Conservation (phyloP, 2,113 vertebrate genomes). For the Aldabrachelys gigantea region DNA sequence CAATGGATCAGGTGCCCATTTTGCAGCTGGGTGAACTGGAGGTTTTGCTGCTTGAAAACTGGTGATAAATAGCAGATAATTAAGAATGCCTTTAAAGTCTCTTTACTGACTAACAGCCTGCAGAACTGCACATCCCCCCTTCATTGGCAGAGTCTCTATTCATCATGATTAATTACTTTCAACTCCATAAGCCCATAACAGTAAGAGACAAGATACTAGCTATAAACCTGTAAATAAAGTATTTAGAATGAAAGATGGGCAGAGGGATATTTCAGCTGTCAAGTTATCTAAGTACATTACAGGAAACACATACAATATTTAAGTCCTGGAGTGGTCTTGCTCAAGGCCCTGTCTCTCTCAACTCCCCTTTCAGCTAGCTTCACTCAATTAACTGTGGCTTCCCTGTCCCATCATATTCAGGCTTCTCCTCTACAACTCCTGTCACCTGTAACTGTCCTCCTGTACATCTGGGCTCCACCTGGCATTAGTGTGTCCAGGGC, state of each 20-base stretch:
- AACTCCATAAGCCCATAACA: not conserved
- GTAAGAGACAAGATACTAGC: not conserved
- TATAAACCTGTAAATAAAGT: conserved; percentile 26
- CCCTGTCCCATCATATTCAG: not conserved
- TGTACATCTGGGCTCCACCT: not conserved
- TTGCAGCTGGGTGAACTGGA: not conserved
- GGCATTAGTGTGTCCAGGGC: not conserved
- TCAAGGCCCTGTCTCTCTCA: not conserved
- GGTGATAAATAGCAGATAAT: conserved; percentile 17
- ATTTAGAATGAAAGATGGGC: not conserved
- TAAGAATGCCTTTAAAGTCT: conserved; percentile 32
- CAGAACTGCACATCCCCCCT: not conserved
- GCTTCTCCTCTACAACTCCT: not conserved
- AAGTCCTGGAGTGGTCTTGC: not conserved
- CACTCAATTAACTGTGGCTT: accelerated
- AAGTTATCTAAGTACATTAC: not conserved
- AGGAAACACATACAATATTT: not conserved
- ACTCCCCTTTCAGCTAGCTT: not conserved
- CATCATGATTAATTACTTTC: conserved; percentile 54
- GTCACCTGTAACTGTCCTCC: not conserved
- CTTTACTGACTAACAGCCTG: conserved; percentile 37
- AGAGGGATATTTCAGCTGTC: not conserved
- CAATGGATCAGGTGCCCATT: not conserved
- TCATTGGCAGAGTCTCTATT: conserved; percentile 28
- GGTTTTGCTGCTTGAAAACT: not conserved